phyloP scores from a whole-genome alignment of 1,140 invertebrate species.

The Reticulitermes speratus region DNA sequence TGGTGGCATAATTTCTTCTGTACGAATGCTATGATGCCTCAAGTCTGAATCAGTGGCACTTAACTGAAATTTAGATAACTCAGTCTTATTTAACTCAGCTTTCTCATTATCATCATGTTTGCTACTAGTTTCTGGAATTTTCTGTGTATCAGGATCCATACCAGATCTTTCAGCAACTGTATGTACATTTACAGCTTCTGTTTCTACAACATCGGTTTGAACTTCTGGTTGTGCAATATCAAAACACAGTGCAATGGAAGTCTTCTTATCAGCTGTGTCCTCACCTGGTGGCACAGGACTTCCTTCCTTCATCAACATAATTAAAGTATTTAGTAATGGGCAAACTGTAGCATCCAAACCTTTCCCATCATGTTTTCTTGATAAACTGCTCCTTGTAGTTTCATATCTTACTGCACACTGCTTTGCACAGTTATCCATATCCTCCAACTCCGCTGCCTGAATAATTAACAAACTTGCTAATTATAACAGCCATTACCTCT shows the following conservation, averaged over 20 bases:
- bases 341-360: too few species aligned
- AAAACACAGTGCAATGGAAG: neutral
- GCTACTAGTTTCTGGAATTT: neutral
- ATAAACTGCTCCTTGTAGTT: neutral
- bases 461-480: neutral
- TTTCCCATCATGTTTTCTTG: neutral
- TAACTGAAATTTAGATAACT: neutral
- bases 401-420: neutral
- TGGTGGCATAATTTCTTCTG: neutral
- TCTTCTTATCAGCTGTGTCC: neutral
- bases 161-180: neutral
- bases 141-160: neutral
- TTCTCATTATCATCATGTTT: neutral
- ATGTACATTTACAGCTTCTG: neutral
- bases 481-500: too few species aligned
- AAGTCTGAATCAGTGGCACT: neutral
- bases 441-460: neutral
- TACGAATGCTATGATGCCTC: neutral
- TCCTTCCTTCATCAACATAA: neutral
- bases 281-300: neutral
- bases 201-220: neutral
- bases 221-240: neutral
- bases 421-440: conserved; percentile 21
- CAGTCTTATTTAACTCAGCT: too few species aligned
- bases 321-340: neutral